Base-by-base conservation (phyloP, 2,888 invertebrate genomes). In the Nephrocerus scutellatus region DNA sequence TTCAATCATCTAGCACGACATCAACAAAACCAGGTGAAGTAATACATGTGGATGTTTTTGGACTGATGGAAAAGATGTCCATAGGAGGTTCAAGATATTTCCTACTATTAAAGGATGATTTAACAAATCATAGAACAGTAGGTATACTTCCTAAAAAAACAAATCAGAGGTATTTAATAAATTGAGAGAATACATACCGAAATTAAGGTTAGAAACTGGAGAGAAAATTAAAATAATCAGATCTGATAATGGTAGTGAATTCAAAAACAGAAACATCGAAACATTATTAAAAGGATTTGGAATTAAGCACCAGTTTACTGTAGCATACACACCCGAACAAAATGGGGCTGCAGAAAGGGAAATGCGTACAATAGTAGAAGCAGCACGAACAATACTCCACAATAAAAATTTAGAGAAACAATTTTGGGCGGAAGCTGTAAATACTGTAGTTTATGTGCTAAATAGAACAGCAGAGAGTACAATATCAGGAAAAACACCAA, bases 351-450 rank as follows among this genome's bases (percentile, higher is more conserved):
- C 55, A 0, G 60, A 63, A 38, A 39, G 60, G 12, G 55, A 60
- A 36, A 65, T 52, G 39, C 45, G 58, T 30, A 62, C 56, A 34
- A 41, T 62, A 9, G 49, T 60, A 1, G 60, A 62, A 47, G 48
- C 53, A 16, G 57, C 55, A 6, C 42, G 58, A 7, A 44, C 48
- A n/a, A 44, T 46, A 43, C 21, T 49, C n/a, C 40, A 46, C 33
- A 26, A 36, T 12, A 43, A 38, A 39, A 51, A 51, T 1, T 23
- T 56, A 10, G 25, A 41, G 7, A 39, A 48, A 21, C 43, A 45
- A 9, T 45, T 61, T 10, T 65, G 60, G 64, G 60, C 61, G 12
- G 64, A 66, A 46, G 63, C 63, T 4, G 55, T 62, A 0, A 52
- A 54, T n/a, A 58, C 54, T 39, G 57, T 59, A 5, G 52, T 55